phyloP scores from a whole-genome alignment of 2,888 invertebrate genomes.

The Sinohyriopsis cumingii region DNA sequence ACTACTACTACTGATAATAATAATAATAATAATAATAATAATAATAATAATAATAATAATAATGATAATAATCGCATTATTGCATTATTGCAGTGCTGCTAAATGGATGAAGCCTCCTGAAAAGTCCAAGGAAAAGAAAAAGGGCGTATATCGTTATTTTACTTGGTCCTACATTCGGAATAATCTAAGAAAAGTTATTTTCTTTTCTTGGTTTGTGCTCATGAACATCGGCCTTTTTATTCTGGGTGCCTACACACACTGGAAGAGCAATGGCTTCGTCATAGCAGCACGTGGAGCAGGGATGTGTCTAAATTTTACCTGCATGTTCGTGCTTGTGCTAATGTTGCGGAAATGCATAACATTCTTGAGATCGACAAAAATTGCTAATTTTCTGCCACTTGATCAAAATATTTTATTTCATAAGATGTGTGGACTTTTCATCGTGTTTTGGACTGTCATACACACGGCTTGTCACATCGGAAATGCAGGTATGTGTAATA shows the following conservation, averaged over 20 bases:
- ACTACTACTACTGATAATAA: too few species aligned
- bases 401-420: conserved; percentile 95
- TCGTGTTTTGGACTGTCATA: conserved; percentile 81
- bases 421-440: conserved; percentile 88
- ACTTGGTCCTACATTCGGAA: conserved; percentile 88
- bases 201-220: conserved; percentile 81
- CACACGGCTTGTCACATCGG: conserved; percentile 91
- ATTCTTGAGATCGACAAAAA: conserved; percentile 85
- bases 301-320: conserved; percentile 89
- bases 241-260: conserved; percentile 42
- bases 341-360: conserved; percentile 92
- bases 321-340: conserved; percentile 88
- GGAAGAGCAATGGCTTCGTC: conserved; percentile 41
- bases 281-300: conserved; percentile 87
- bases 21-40: too few species aligned
- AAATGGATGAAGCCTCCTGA: conserved; percentile 90
- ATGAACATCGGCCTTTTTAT: conserved; percentile 85
- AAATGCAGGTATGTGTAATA: conserved; percentile 82
- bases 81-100: conserved; percentile 82
- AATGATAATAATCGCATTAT: too few species aligned
- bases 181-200: conserved; percentile 80
- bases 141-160: conserved; percentile 82
- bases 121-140: conserved; percentile 22
- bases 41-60: too few species aligned
- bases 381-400: conserved; percentile 85